Evolutionary conservation across 2,797 vertebrate genomes (phyloP).

Genomic region (Aphelocoma californica): DNA sequence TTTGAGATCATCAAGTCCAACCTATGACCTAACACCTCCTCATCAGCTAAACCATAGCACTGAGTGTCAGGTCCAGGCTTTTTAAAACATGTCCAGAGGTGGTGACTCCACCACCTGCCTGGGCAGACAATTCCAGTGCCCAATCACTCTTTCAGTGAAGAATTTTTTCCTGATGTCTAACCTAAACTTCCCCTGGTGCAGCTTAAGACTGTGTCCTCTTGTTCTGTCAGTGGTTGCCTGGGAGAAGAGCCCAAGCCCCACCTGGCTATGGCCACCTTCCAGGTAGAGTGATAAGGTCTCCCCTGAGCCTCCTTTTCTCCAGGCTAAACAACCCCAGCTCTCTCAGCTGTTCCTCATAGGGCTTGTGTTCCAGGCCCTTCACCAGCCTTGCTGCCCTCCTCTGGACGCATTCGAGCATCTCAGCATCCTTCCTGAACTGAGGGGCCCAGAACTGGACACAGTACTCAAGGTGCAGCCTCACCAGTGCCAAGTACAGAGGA

Average conservation of each 20-base stretch:
- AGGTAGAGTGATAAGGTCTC: too few species aligned
- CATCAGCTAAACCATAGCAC: not conserved
- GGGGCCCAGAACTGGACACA: not conserved
- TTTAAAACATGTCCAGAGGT: not conserved
- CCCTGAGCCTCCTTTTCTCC: too few species aligned
- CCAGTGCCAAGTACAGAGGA: not conserved
- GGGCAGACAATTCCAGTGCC: not conserved
- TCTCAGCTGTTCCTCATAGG: too few species aligned
- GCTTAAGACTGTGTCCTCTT: not conserved
- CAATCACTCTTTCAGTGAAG: not conserved
- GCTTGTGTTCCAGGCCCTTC: too few species aligned
- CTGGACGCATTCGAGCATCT: too few species aligned
- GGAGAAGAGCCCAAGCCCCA: too few species aligned
- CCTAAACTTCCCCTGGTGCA: not conserved
- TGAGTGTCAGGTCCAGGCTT: too few species aligned
- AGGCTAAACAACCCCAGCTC: too few species aligned
- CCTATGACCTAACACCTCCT: not conserved
- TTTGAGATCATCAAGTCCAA: not conserved
- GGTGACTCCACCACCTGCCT: not conserved
- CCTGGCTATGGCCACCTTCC: too few species aligned
- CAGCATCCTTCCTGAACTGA: not conserved
- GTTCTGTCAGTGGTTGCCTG: not conserved
- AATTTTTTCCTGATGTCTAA: not conserved
- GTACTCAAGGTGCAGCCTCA: not conserved
- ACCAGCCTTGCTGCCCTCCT: too few species aligned